Percentiles rank a stretch among this genome's conserved stretches.
phyloP scores from a whole-genome alignment of 2,113 vertebrate genomes.

The Trichomycterus rosablanca region DNA sequence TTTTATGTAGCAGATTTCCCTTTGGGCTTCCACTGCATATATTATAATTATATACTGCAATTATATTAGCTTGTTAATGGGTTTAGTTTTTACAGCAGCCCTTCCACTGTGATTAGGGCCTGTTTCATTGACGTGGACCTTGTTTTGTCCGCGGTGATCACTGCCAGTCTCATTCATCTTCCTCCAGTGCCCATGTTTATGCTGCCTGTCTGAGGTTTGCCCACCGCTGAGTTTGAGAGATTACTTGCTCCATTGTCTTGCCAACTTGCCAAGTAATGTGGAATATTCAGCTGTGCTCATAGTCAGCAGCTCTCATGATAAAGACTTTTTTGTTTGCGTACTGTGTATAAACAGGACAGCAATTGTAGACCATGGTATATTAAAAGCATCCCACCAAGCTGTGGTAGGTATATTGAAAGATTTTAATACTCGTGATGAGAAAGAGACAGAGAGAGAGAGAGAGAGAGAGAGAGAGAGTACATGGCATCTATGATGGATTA shows the following conservation, averaged over 20 bases:
- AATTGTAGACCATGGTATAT: conserved; percentile 12
- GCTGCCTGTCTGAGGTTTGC: conserved; percentile 54
- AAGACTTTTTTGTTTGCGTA: conserved; percentile 27
- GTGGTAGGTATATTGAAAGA: conserved; percentile 10
- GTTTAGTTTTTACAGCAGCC: not conserved
- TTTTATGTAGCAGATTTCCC: not conserved
- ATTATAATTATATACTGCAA: conserved; percentile 4
- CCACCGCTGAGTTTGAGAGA: conserved; percentile 59
- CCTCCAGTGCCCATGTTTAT: conserved; percentile 57
- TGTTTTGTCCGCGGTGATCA: conserved; percentile 15
- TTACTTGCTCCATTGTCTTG: conserved; percentile 58
- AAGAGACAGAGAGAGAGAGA: not conserved
- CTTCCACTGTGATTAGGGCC: not conserved
- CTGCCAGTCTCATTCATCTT: conserved; percentile 28
- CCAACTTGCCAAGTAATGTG: conserved; percentile 57
- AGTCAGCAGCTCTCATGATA: conserved; percentile 61
- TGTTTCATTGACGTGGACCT: conserved; percentile 15
- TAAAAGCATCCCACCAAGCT: conserved; percentile 13
- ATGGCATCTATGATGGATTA: conserved; percentile 38
- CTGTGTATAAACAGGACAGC: not conserved
- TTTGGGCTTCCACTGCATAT: not conserved
- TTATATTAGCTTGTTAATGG: conserved; percentile 1
- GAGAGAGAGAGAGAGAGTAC: conserved; percentile 7
- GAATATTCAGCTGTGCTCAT: conserved; percentile 62
- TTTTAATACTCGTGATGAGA: not conserved